Conservation (phyloP, 1,140 invertebrate species). For the Heliconius melpomene region DNA sequence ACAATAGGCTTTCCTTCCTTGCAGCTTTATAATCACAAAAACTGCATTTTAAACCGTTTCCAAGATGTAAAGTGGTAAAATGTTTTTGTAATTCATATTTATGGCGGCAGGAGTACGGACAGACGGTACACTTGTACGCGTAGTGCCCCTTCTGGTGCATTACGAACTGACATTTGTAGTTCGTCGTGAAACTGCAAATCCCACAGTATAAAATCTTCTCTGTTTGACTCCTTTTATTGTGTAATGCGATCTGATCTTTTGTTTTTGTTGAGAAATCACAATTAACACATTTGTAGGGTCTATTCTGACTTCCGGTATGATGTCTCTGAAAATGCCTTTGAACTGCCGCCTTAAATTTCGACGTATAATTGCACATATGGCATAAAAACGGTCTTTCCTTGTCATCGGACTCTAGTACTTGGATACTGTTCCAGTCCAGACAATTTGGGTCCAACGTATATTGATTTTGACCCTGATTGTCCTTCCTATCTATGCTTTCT, state of each 20-base stretch:
- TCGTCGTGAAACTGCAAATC: constrained; percentile 47
- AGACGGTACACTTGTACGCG: constrained; percentile 50
- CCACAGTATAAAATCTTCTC: constrained; percentile 43
- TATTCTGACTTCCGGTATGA: constrained; percentile 54
- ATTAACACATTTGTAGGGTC: constrained; percentile 60
- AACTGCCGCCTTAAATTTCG: constrained; percentile 63
- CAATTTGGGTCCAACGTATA: constrained; percentile 51
- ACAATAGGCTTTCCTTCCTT: constrained; percentile 55
- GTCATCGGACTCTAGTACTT: constrained; percentile 54
- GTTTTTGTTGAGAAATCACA: constrained; percentile 68
- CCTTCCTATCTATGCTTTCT: not conserved
- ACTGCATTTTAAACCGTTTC: constrained; percentile 54
- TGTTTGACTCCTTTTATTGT: constrained; percentile 56
- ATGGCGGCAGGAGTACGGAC: constrained; percentile 55
- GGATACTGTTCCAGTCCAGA: constrained; percentile 58
- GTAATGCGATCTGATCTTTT: constrained; percentile 63
- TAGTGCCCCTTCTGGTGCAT: constrained; percentile 61
- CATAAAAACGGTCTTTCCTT: constrained; percentile 57
- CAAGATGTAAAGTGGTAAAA: constrained; percentile 47
- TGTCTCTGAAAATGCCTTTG: constrained; percentile 64
- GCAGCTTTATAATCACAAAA: constrained; percentile 57
- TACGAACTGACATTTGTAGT: constrained; percentile 57
- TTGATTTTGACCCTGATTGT: constrained; percentile 42
- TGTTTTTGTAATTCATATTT: constrained; percentile 62
- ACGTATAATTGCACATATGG: constrained; percentile 52